Evolutionary conservation across 2,113 vertebrate genomes (phyloP).

Genomic region (Thamnophis sirtalis): DNA sequence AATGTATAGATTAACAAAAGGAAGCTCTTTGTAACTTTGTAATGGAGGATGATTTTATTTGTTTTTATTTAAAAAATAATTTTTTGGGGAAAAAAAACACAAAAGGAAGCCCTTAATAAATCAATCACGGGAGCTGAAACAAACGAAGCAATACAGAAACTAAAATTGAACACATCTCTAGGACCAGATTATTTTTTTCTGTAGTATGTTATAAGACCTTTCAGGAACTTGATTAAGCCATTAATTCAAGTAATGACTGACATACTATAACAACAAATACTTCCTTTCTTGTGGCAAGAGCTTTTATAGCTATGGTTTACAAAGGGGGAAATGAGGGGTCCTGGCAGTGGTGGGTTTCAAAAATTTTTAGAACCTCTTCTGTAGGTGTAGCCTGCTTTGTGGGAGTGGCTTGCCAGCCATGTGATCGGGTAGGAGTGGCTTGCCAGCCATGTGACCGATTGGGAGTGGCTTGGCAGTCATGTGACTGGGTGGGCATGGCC

Average conservation of each 20-base stretch:
- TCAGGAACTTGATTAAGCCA: neutral
- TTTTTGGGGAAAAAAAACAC: no score
- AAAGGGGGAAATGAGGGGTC: neutral
- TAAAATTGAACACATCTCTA: neutral
- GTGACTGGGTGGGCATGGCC: no score
- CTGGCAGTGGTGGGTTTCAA: no score
- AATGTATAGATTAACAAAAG: neutral
- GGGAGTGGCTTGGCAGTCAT: no score
- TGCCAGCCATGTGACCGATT: no score
- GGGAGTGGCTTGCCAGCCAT: no score
- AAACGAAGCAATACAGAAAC: neutral
- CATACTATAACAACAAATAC: neutral
- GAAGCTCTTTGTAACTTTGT: no score
- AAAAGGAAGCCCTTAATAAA: neutral
- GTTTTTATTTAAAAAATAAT: no score
- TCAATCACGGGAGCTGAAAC: neutral
- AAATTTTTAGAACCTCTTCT: no score
- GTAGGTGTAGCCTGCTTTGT: no score
- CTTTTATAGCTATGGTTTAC: neutral
- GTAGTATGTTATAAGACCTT: neutral
- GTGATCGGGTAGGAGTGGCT: no score
- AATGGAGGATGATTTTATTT: no score
- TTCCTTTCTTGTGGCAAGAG: neutral
- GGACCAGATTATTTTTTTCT: neutral
- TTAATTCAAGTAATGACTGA: neutral